These are phyloP conservation scores for Petroica traversi DNA, from an alignment of 2,113 vertebrate genomes.

Conservation along the genomic window DNA sequence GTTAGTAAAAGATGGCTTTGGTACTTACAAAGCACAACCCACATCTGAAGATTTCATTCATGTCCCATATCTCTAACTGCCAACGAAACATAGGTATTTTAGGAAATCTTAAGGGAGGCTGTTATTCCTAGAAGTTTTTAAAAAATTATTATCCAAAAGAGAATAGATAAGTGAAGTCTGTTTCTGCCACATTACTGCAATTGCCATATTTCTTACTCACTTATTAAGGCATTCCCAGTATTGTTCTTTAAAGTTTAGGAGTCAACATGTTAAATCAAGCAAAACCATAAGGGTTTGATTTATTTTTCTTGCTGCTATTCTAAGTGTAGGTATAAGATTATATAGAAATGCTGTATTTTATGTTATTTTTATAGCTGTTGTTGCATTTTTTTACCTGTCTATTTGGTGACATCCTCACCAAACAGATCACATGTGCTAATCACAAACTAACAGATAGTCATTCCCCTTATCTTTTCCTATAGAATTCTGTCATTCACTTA, in stretches of 20 bases:
- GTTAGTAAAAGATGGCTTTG: conserved; percentile 7
- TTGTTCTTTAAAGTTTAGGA: background rate
- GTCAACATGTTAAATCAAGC: background rate
- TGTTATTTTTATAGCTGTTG: background rate
- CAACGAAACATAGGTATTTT: background rate
- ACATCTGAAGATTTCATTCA: background rate
- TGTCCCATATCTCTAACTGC: background rate
- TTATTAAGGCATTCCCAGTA: background rate
- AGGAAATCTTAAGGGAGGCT: background rate
- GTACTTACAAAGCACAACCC: background rate
- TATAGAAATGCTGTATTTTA: background rate
- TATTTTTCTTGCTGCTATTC: background rate
- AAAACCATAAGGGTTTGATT: background rate
- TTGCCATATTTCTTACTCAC: background rate
- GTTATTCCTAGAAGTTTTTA: background rate
- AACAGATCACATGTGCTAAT: background rate
- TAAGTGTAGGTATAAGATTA: background rate
- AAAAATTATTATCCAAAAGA: background rate
- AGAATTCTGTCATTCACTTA: background rate
- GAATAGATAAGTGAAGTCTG: background rate
- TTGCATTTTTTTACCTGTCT: background rate
- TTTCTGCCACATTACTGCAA: background rate
- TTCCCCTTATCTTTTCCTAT: background rate
- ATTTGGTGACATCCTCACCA: background rate
- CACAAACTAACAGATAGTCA: background rate